A percentile compares a stretch with the other conserved stretches of the same genome.
phyloP scores from a whole-genome alignment of 2,888 invertebrate genomes.

The Epinotia nisella region DNA sequence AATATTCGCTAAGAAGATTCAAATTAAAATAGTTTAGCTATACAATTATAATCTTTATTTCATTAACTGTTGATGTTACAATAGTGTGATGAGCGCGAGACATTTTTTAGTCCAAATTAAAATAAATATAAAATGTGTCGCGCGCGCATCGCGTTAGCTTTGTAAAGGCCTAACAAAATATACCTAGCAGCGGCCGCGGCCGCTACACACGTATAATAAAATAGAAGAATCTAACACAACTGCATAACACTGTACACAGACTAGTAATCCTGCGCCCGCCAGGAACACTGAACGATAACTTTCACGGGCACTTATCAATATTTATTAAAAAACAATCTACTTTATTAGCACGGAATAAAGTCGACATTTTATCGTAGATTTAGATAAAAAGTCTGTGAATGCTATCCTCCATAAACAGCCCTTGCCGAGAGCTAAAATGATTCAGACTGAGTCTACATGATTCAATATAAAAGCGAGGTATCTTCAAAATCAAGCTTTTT shows the following conservation, averaged over 20 bases:
- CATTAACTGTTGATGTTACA: constrained; percentile 57
- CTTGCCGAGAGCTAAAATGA: not conserved
- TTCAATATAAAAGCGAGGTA: not conserved
- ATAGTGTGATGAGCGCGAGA: constrained; percentile 29
- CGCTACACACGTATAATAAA: constrained; percentile 64
- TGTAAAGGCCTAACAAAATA: constrained; percentile 78
- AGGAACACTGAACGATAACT: constrained; percentile 30
- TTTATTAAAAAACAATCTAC: not conserved
- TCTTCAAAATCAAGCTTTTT: not conserved
- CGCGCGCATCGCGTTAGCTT: constrained; percentile 48
- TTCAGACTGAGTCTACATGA: not conserved
- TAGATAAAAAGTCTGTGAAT: not conserved
- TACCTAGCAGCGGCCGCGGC: constrained; percentile 70
- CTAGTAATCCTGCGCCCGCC: constrained; percentile 58
- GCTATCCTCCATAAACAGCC: not conserved
- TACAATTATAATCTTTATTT: constrained; percentile 62
- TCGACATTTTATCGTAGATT: not conserved
- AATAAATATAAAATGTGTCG: constrained; percentile 41
- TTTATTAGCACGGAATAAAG: constrained; percentile 15
- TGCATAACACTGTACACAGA: constrained; percentile 76
- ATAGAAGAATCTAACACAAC: constrained; percentile 77
- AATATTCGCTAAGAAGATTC: constrained; percentile 69
- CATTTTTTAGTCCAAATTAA: constrained; percentile 23
- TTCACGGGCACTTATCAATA: not conserved
- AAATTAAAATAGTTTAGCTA: constrained; percentile 64